Evolutionary conservation across 2,113 vertebrate species (phyloP).

Genomic region (Xiphophorus couchianus): DNA sequence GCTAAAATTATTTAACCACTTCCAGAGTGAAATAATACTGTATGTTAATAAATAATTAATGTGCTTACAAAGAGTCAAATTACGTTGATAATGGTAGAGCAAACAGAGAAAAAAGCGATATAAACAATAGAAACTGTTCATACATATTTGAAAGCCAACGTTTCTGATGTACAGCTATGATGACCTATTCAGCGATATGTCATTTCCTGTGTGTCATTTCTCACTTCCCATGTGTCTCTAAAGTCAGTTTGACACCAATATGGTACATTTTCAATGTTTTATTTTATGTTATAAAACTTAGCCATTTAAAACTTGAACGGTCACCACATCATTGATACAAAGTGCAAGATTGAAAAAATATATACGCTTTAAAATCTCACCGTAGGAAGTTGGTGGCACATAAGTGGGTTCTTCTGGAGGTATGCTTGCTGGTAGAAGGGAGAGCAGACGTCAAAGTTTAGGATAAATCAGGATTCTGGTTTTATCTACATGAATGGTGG

Average conservation of each 20-base stretch:
- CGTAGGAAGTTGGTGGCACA: not conserved
- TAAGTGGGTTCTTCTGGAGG: rapidly evolving
- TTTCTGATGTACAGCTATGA: not conserved
- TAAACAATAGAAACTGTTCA: not conserved
- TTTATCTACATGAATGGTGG: not conserved
- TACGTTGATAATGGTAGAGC: not conserved
- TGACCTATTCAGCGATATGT: not conserved
- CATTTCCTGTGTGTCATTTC: not conserved
- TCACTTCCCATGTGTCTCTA: not conserved
- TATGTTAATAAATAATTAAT: not conserved
- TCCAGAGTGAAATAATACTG: not conserved
- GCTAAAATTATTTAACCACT: not conserved
- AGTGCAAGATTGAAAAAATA: not conserved
- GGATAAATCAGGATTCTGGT: not conserved
- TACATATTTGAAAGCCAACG: not conserved
- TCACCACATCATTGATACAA: not conserved
- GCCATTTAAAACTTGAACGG: not conserved
- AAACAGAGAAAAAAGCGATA: not conserved
- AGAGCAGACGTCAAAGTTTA: not conserved
- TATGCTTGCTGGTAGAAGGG: not conserved
- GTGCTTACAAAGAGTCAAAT: not conserved
- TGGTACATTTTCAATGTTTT: not conserved
- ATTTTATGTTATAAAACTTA: not conserved
- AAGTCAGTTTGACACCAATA: not conserved
- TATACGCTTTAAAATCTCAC: slow-evolving; percentile 23